A percentile compares a stretch with the other conserved stretches of the same genome.
phyloP scores from a whole-genome alignment of 1,140 invertebrate genomes.

The Drosophila rhopaloa region DNA sequence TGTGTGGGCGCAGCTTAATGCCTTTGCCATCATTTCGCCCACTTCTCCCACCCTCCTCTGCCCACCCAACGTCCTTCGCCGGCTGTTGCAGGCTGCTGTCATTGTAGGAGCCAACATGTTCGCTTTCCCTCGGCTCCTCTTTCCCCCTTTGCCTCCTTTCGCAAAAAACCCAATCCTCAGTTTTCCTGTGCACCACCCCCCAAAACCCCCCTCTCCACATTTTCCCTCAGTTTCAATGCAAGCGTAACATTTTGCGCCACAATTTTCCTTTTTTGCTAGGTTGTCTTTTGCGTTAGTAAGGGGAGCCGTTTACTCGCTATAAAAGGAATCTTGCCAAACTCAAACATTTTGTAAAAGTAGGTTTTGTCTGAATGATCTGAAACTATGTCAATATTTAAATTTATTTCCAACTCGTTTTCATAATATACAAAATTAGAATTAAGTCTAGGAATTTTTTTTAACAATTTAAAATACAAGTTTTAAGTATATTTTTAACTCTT shows the following conservation, averaged over 20 bases:
- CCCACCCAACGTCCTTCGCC: constrained; percentile 56
- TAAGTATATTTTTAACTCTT: too few species aligned
- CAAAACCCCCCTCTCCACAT: background rate
- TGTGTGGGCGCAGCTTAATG: constrained; percentile 69
- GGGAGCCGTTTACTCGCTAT: constrained; percentile 39
- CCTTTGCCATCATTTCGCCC: constrained; percentile 57
- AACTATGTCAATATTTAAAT: too few species aligned
- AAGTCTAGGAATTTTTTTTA: background rate
- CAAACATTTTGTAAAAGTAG: background rate
- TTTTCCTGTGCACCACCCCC: background rate
- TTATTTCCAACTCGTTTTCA: too few species aligned
- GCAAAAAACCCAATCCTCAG: constrained; percentile 37
- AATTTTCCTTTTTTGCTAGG: constrained; percentile 48
- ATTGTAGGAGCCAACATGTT: constrained; percentile 74
- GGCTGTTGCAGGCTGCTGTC: constrained; percentile 74
- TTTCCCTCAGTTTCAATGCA: constrained; percentile 44
- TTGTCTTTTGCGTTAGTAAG: constrained; percentile 55
- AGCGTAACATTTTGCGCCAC: constrained; percentile 78
- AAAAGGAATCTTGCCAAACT: background rate
- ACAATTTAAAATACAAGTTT: too few species aligned
- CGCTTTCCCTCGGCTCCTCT: background rate
- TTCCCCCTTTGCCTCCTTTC: background rate
- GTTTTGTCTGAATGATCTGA: too few species aligned
- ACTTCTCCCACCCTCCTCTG: constrained; percentile 6
- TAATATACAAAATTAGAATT: too few species aligned